A percentile compares a stretch with the other conserved stretches of the same genome.
phyloP scores from a whole-genome alignment of 2,888 invertebrate species.

The Melanotus villosus region DNA sequence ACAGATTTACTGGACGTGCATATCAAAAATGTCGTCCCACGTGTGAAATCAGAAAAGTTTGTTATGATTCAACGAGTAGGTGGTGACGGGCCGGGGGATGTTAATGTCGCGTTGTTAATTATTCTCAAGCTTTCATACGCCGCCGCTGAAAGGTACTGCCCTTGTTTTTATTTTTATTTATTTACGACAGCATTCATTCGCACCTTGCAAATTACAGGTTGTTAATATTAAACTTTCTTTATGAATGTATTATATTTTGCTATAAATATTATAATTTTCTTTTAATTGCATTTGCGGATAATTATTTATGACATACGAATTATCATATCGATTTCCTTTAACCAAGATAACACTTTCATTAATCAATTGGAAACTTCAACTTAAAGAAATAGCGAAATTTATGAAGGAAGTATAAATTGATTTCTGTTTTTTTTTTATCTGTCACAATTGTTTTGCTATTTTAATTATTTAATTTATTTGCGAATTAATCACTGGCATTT shows the following conservation, averaged over 20 bases:
- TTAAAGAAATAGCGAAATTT: too few species aligned
- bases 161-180: slow-evolving; percentile 24
- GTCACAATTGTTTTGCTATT: too few species aligned
- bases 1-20: slow-evolving; percentile 14
- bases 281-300: too few species aligned
- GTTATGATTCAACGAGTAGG: slow-evolving; percentile 47
- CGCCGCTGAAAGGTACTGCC: slow-evolving; percentile 29
- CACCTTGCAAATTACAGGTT: slow-evolving; percentile 30
- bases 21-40: slow-evolving; percentile 31
- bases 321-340: too few species aligned
- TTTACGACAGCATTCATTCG: slow-evolving; percentile 32
- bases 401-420: too few species aligned
- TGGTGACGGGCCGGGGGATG: slow-evolving; percentile 43
- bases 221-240: neutral
- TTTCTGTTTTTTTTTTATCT: too few species aligned
- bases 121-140: slow-evolving; percentile 37
- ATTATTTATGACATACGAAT: too few species aligned
- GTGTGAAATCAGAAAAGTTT: slow-evolving; percentile 37
- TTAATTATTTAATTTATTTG: too few species aligned
- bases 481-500: too few species aligned
- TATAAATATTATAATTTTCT: too few species aligned
- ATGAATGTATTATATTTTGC: neutral
- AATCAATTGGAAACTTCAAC: too few species aligned
- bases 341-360: too few species aligned
- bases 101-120: slow-evolving; percentile 49